phyloP scores from a whole-genome alignment of 1,140 invertebrate species.

The Cephus cinctus region DNA sequence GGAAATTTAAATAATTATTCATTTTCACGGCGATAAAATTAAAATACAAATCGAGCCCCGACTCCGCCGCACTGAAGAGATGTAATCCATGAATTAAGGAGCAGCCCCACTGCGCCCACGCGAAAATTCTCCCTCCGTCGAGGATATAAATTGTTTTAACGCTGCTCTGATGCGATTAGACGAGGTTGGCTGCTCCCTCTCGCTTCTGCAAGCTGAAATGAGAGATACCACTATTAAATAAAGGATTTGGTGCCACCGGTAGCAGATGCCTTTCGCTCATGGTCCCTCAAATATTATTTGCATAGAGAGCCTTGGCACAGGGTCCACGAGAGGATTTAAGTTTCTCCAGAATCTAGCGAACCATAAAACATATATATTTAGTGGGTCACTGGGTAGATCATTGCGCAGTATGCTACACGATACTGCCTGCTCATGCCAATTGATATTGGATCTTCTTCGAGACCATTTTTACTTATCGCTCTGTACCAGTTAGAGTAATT shows the following conservation, averaged over 20 bases:
- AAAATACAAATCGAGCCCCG: conserved; percentile 19
- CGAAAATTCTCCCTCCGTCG: background rate
- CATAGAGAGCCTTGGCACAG: conserved; percentile 25
- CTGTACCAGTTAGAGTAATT: no score
- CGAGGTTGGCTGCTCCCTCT: conserved; percentile 16
- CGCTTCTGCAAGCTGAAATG: background rate
- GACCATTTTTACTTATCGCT: no score
- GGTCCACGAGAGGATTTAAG: no score
- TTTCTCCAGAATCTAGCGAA: no score
- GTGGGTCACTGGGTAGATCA: no score
- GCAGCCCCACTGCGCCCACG: conserved; percentile 10
- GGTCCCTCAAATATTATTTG: conserved; percentile 27
- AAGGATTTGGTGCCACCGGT: conserved; percentile 20
- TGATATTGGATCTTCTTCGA: no score
- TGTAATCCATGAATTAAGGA: conserved; percentile 33
- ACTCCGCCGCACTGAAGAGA: conserved; percentile 2
- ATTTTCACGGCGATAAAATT: conserved; percentile 18
- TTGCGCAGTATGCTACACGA: no score
- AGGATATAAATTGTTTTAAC: conserved; percentile 33
- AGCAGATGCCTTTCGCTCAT: no score
- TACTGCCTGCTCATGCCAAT: no score
- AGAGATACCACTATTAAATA: conserved; percentile 26
- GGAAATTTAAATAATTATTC: conserved; percentile 30
- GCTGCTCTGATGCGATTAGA: conserved; percentile 26
- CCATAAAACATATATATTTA: no score